Base-by-base conservation (phyloP, 2,888 invertebrate species). In the Antitype chi region DNA sequence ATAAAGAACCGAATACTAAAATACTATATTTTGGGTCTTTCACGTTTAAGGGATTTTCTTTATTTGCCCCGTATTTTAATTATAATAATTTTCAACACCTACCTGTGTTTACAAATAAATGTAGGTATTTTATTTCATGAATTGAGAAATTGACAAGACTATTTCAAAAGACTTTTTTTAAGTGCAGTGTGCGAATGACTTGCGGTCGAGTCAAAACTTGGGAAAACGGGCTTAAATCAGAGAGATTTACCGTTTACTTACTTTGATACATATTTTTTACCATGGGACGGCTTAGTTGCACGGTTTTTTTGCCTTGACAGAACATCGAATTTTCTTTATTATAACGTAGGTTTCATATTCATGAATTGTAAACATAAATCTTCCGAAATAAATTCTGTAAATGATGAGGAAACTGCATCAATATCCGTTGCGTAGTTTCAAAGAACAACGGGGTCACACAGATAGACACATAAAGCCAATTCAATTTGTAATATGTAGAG, bases 1-100 rank as follows among this genome's bases (percentile, higher is more conserved):
- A 60, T 47, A 60, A 25, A 15, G n/a, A 76, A 62, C 23, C 8
- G 6, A 47, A 60, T 15, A 77, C 17, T 25, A 17, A 47, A 76
- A 38, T 57, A 57, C 2, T 25, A 49, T 49, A 25, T 23, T 66
- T 25, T n/a, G 15, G 17, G 47, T 25, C 53, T 6, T 63, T 64
- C 17, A 49, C 15, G 23, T 47, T 47, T 11, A n/a, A 32, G 17
- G n/a, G 9, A 2, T 28, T 53, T 53, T 53, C 62, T 5, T 13
- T 11, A 28, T 28, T 20, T 1, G n/a, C 6, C 23, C 9, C 3
- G 15, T 17, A 62, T 17, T n/a, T 9, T 38, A 62, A 63, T n/a
- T 28, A 53, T 43, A 20, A 38, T 38, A 1, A 25, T 52, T 43
- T 23, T 38, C 38, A 38, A 38, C 5, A 38, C 38, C 38, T 38